These are phyloP conservation scores for Calliopum simillimum DNA, from an alignment of 2,888 invertebrate genomes.

Conservation along the genomic window DNA sequence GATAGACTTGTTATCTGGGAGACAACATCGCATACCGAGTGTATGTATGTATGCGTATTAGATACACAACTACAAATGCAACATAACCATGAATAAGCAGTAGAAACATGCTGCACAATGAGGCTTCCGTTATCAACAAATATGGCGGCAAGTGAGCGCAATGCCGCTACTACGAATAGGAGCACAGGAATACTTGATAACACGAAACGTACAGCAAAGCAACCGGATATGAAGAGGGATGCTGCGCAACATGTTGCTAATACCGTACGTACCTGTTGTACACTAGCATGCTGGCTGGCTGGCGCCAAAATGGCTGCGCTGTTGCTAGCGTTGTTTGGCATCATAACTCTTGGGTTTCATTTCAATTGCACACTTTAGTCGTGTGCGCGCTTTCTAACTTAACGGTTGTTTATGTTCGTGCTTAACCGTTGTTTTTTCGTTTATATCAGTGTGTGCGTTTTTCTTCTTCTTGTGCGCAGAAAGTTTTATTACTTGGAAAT, in stretches of 20 bases:
- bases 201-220: background rate
- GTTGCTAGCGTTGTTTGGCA: constrained; percentile 32
- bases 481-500: no score
- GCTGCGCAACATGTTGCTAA: constrained; percentile 31
- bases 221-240: constrained; percentile 19
- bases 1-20: background rate
- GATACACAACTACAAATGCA: background rate
- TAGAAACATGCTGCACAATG: background rate
- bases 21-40: background rate
- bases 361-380: constrained; percentile 34
- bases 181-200: constrained; percentile 16
- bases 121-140: constrained; percentile 9
- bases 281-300: constrained; percentile 39
- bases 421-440: background rate
- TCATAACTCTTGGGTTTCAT: constrained; percentile 19
- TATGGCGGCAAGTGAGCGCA: constrained; percentile 16
- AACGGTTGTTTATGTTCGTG: constrained; percentile 32
- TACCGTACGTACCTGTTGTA: constrained; percentile 45
- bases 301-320: constrained; percentile 34
- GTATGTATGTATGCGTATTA: no score
- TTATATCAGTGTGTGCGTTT: constrained; percentile 35
- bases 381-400: constrained; percentile 28
- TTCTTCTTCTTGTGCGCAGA: no score
- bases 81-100: background rate
- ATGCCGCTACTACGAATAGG: constrained; percentile 23